Conservation (phyloP, 37 sponge, comb jelly and placozoan species). For the Hormiphora californensis region DNA sequence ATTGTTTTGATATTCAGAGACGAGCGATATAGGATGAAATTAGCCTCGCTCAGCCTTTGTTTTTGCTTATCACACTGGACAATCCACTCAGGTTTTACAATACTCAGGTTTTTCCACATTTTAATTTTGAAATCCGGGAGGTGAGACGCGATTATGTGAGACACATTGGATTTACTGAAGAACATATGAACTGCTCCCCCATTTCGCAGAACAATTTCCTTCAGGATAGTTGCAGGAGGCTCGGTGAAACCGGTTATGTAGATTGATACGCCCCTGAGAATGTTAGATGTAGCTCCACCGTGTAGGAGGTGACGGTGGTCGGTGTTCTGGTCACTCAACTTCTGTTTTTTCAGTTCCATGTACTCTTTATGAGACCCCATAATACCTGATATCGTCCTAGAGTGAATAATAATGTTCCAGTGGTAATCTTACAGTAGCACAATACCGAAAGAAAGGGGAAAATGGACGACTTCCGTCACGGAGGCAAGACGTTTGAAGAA, state of each 20-base stretch:
- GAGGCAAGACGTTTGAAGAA: too few relatives aligned
- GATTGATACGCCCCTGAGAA: slow-evolving; percentile 9
- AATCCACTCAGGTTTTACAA: slow-evolving; percentile 59
- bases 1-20: slow-evolving; percentile 3
- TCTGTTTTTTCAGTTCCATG: slow-evolving; percentile 34
- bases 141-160: slow-evolving; percentile 79
- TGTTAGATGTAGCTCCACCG: not conserved
- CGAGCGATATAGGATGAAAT: not conserved
- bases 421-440: too few relatives aligned
- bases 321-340: not conserved
- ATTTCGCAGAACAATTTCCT: slow-evolving; percentile 62
- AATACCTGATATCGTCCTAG: too few relatives aligned
- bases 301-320: not conserved
- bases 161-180: slow-evolving; percentile 60
- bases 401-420: too few relatives aligned
- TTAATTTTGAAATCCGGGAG: slow-evolving; percentile 79
- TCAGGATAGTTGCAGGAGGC: slow-evolving; percentile 71
- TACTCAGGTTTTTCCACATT: slow-evolving; percentile 29
- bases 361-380: slow-evolving; percentile 43
- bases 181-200: slow-evolving; percentile 72
- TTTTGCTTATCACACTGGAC: slow-evolving; percentile 30
- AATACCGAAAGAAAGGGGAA: too few relatives aligned
- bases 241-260: slow-evolving; percentile 55
- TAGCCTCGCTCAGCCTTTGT: slow-evolving; percentile 3
- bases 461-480: too few relatives aligned